Base-by-base conservation (phyloP, 2,888 invertebrate species). In the Xestia ashworthii region DNA sequence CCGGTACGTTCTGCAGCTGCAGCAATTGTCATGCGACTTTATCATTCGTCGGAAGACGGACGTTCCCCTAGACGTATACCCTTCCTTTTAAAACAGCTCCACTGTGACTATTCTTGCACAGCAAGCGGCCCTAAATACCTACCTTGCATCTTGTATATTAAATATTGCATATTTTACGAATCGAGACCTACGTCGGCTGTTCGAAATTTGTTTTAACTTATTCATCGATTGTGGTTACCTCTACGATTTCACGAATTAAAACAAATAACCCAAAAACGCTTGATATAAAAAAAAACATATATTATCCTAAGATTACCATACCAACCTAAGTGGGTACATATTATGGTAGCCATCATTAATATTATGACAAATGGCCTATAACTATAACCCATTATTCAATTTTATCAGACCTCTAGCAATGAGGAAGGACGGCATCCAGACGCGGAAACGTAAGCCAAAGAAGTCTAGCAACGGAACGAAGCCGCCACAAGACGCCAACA, bases 401-500 rank as follows among this genome's bases (percentile, higher is more conserved):
- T 11, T 76, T 44, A 89, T 5, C 93, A 97, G 99, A 86, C 99
- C 99, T 4, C 94, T 99, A 90, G 99, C 99, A 38, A 99, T 99
- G 99, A 98, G 99, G 87, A 99, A 99, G 93, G 99, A 99, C 92
- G 99, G 99, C 76, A 99, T 99, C 84, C 99, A 99, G 95, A 99
- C 99, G 64, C 97, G 99, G 87, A 99, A 99, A 94, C 97, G 99
- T 74, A 99, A 99, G 92, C 98, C 98, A 81, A 98, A 98, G 94
- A 98, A 98, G 93, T 97, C 98, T 16, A 97, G 97, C 67, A 96
- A 95, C 87, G 97, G 97, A 64, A 91, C 93, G 66, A 95, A 96
- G 76, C 94, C 96, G 0, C 89, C 93, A 32, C 93, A 93, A 70
- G 96, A 96, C 32, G 91, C 94, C 38, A 85, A 88, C 85, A 96